Conservation (phyloP, 2,797 vertebrate species). For the Melanotaenia parkinsoni region DNA sequence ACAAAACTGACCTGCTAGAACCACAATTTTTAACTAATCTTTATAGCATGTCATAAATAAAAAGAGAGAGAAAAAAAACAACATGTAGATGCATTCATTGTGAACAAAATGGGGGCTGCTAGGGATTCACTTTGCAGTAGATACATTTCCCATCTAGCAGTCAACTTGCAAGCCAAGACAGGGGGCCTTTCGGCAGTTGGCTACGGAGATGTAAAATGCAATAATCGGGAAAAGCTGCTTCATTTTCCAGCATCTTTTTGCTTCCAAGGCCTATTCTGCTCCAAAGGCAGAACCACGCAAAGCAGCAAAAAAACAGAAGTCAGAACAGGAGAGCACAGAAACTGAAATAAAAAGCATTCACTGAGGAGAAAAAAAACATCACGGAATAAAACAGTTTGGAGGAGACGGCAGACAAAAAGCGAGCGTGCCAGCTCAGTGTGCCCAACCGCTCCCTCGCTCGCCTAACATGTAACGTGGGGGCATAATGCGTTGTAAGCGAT, state of each 20-base stretch:
- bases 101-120: constrained; percentile 29
- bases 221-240: constrained; percentile 62
- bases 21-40: neutral
- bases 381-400: constrained; percentile 60
- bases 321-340: constrained; percentile 47
- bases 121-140: constrained; percentile 41
- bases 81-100: constrained; percentile 60
- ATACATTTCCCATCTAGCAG: constrained; percentile 60
- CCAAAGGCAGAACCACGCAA: constrained; percentile 66
- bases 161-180: constrained; percentile 64
- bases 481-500: constrained; percentile 76
- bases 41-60: neutral
- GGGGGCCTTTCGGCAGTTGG: constrained; percentile 68
- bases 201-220: constrained; percentile 70
- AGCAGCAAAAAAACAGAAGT: constrained; percentile 24
- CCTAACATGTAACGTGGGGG: constrained; percentile 66
- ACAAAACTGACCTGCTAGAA: neutral
- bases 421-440: constrained; percentile 60
- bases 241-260: constrained; percentile 60
- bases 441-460: constrained; percentile 53
- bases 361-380: constrained; percentile 25
- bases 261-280: constrained; percentile 67
- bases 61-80: neutral
- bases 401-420: constrained; percentile 57
- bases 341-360: constrained; percentile 58